Percentiles rank a stretch among this genome's conserved stretches.
Evolutionary conservation across 2,888 invertebrate genomes (phyloP).

Genomic region (Aleiodes leptofemur): DNA sequence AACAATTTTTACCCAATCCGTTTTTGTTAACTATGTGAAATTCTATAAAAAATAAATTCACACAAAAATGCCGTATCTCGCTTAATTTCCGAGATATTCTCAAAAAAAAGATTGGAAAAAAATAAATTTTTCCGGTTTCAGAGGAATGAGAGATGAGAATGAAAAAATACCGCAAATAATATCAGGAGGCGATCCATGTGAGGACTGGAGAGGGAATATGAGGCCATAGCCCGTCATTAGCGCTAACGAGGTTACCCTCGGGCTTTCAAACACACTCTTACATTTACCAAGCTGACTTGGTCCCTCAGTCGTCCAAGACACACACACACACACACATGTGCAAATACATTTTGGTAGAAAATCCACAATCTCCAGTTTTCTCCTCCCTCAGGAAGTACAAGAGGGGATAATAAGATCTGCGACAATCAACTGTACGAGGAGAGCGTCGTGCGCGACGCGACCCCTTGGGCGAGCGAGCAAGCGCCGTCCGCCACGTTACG

Average conservation of each 20-base stretch:
- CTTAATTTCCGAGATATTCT: too few species aligned
- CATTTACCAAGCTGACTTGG: slow-evolving; percentile 3
- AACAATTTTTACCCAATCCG: too few species aligned
- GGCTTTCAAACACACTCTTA: slow-evolving; percentile 55
- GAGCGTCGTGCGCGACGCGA: slow-evolving; percentile 59
- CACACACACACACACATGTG: background rate
- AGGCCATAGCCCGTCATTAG: slow-evolving; percentile 68
- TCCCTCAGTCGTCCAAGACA: background rate
- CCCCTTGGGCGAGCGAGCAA: slow-evolving; percentile 65
- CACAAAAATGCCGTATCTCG: too few species aligned
- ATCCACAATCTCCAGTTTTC: background rate
- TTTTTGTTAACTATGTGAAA: too few species aligned
- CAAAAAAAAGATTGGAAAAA: too few species aligned
- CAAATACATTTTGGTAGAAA: background rate
- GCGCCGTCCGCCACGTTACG: slow-evolving; percentile 71
- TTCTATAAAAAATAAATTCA: too few species aligned
- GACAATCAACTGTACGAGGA: slow-evolving; percentile 70
- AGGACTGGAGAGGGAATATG: slow-evolving; percentile 13
- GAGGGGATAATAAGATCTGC: slow-evolving; percentile 73
- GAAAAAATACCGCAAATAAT: slow-evolving; percentile 43
- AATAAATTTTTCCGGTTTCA: background rate
- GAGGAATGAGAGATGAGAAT: background rate
- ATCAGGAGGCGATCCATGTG: slow-evolving; percentile 32
- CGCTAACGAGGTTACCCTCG: slow-evolving; percentile 72
- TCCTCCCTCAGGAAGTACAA: slow-evolving; percentile 52